Percentiles rank a stretch among this genome's conserved stretches.
phyloP scores from a whole-genome alignment of 2,888 invertebrate genomes.

The Ochlodes sylvanus region DNA sequence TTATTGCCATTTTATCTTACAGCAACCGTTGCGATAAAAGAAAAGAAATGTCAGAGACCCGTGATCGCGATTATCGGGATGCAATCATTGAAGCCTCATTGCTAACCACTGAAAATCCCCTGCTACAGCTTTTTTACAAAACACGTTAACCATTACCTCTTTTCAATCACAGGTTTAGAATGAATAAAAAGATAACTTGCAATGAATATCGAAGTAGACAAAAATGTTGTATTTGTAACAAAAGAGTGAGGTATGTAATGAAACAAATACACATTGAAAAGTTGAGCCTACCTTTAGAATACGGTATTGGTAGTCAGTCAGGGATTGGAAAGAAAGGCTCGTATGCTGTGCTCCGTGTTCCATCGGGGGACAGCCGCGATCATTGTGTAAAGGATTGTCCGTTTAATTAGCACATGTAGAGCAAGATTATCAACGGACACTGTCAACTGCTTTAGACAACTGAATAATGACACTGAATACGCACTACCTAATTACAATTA shows the following conservation, averaged over 20 bases:
- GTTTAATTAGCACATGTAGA: slow-evolving; percentile 82
- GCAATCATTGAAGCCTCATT: slow-evolving; percentile 72
- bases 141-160: slow-evolving; percentile 47
- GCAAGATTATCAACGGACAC: slow-evolving; percentile 72
- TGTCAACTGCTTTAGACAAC: slow-evolving; percentile 66
- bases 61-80: slow-evolving; percentile 80
- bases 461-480: slow-evolving; percentile 70
- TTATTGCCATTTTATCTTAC: slow-evolving; percentile 80
- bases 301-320: slow-evolving; percentile 75
- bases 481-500: slow-evolving; percentile 47
- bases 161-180: slow-evolving; percentile 2
- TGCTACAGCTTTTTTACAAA: slow-evolving; percentile 37
- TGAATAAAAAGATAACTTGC: slow-evolving; percentile 40
- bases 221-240: not conserved
- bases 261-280: slow-evolving; percentile 72
- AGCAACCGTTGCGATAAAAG: slow-evolving; percentile 78
- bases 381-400: slow-evolving; percentile 74
- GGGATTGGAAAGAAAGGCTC: slow-evolving; percentile 65
- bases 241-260: slow-evolving; percentile 51
- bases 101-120: slow-evolving; percentile 44
- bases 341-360: slow-evolving; percentile 62
- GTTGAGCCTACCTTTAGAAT: slow-evolving; percentile 66
- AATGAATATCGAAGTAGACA: slow-evolving; percentile 46
- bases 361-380: slow-evolving; percentile 67
- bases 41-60: slow-evolving; percentile 78